Conservation (phyloP, 2,797 vertebrate species). For the Paratrypauchen microcephalus region DNA sequence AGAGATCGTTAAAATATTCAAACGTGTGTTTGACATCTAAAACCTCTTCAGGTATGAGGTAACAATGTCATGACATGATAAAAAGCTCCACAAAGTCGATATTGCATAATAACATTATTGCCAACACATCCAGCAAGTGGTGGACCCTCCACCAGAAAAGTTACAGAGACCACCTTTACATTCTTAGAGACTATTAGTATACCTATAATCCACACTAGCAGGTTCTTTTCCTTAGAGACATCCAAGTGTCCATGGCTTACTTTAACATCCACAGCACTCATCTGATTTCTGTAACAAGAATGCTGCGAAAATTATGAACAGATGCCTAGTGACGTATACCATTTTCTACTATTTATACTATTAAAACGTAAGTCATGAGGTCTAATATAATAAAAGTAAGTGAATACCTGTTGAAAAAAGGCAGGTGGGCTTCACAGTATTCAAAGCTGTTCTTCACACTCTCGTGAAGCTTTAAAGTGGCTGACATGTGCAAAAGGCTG, state of each 20-base stretch:
- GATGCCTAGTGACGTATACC: too few species aligned
- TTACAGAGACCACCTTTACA: neutral
- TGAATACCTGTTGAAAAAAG: conserved; percentile 92
- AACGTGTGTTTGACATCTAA: too few species aligned
- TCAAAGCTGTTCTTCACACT: conserved; percentile 94
- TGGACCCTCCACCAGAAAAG: too few species aligned
- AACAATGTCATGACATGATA: too few species aligned
- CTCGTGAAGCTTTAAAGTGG: conserved; percentile 92
- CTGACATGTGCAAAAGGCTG: conserved; percentile 79
- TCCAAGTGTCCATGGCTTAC: conserved; percentile 89
- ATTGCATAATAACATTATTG: too few species aligned
- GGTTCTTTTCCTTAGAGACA: conserved; percentile 87
- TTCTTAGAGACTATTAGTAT: conserved; percentile 41
- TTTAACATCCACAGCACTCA: conserved; percentile 85
- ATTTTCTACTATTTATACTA: neutral
- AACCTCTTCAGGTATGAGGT: too few species aligned
- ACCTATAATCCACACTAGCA: conserved; percentile 87
- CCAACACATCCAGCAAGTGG: too few species aligned
- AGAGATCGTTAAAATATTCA: too few species aligned
- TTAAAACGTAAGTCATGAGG: neutral
- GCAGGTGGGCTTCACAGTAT: conserved; percentile 90
- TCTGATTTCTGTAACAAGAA: conserved; percentile 78
- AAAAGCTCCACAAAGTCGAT: too few species aligned
- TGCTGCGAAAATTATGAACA: neutral
- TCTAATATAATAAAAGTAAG: neutral